Percentiles rank a stretch among this genome's conserved stretches.
Evolutionary conservation across 2,113 vertebrate genomes (phyloP).

Genomic region (Spilogale gracilis): DNA sequence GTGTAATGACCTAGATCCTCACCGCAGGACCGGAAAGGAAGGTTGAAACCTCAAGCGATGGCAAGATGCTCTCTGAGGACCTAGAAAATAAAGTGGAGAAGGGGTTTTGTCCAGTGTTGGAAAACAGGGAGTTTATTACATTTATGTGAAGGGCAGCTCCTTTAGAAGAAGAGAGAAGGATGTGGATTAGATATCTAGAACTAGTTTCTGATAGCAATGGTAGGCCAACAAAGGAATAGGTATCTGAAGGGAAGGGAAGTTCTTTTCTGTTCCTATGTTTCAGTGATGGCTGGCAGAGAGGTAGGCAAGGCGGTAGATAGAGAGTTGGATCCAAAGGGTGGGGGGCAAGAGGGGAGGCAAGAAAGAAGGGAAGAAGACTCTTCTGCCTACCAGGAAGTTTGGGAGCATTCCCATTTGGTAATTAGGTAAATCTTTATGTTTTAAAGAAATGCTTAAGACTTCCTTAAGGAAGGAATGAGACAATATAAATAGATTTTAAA

Average conservation of each 20-base stretch:
- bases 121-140: background rate
- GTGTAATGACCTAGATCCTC: background rate
- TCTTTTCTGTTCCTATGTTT: background rate
- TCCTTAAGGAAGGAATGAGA: background rate
- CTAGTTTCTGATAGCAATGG: background rate
- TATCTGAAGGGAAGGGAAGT: background rate
- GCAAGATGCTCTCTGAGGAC: background rate
- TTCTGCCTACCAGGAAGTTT: background rate
- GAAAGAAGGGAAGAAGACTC: background rate
- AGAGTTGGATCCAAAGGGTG: background rate
- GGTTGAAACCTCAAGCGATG: background rate
- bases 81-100: background rate
- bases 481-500: background rate
- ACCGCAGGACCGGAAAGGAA: background rate
- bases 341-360: background rate
- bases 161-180: conserved; percentile 1
- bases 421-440: background rate
- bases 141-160: background rate
- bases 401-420: background rate
- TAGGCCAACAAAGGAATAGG: background rate
- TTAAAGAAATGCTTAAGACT: background rate
- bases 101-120: background rate
- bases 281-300: background rate
- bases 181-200: background rate
- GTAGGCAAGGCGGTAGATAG: background rate